phyloP scores from a whole-genome alignment of 1,140 invertebrate genomes.

The Eurosta solidaginis region DNA sequence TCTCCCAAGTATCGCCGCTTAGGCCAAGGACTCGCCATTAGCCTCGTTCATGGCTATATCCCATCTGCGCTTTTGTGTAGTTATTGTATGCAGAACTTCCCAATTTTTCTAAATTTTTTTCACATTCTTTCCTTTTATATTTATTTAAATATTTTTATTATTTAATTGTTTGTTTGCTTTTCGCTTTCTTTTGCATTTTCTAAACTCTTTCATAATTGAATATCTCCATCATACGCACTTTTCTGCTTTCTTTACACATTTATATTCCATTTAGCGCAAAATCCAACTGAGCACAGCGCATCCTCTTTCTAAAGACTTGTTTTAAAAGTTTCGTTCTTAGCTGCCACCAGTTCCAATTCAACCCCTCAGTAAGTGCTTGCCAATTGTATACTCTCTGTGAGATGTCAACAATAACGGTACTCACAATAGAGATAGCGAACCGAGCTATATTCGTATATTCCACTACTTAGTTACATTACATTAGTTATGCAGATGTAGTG shows the following conservation, averaged over 20 bases:
- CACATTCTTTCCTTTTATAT: no score
- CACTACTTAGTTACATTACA: neutral
- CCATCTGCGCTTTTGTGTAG: no score
- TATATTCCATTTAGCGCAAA: neutral
- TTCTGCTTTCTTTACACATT: neutral
- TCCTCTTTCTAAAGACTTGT: neutral
- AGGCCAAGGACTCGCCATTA: no score
- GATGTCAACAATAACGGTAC: neutral
- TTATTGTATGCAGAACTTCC: no score
- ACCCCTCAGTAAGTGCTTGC: neutral
- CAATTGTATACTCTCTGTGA: neutral
- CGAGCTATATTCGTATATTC: neutral
- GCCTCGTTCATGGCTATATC: no score
- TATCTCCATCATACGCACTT: neutral
- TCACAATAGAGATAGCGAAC: neutral
- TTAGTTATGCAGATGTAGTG: neutral
- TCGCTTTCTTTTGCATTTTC: neutral
- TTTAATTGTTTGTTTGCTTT: neutral
- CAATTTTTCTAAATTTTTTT: no score
- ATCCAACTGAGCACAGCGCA: neutral
- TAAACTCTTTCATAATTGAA: neutral
- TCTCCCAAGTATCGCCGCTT: no score
- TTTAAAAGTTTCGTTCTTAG: neutral
- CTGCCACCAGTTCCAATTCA: neutral
- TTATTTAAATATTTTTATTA: neutral